Evolutionary conservation across 2,888 invertebrate genomes (phyloP).

Genomic region (Conomelus anceps): DNA sequence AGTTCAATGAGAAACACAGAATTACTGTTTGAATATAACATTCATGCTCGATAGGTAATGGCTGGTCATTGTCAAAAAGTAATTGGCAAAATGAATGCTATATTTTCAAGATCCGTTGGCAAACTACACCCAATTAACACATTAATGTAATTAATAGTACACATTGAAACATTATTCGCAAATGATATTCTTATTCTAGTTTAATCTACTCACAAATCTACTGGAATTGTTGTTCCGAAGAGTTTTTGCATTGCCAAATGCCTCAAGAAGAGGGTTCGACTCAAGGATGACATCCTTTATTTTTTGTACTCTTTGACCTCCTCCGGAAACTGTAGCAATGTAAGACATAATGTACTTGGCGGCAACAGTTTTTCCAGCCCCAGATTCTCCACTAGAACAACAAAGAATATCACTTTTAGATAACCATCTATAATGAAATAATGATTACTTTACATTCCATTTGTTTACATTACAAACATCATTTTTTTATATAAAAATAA

Average conservation of each 20-base stretch:
- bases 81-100: no score
- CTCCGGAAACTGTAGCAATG: conserved; percentile 77
- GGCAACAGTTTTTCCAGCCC: conserved; percentile 87
- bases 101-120: no score
- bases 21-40: no score
- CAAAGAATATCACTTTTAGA: background rate
- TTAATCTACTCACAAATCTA: conserved; percentile 61
- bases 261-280: conserved; percentile 77
- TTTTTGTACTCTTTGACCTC: conserved; percentile 50
- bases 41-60: no score
- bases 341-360: conserved; percentile 88
- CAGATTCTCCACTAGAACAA: conserved; percentile 58
- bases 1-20: no score
- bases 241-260: conserved; percentile 87
- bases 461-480: no score
- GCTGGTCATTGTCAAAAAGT: no score
- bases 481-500: no score
- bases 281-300: conserved; percentile 82
- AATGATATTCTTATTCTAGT: background rate
- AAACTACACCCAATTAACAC: no score
- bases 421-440: background rate
- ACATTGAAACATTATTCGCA: background rate
- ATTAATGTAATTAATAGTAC: no score
- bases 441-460: background rate
- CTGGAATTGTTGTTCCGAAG: conserved; percentile 86